Evolutionary conservation across 2,888 invertebrate genomes (phyloP), one percentile per base, ranked within the genome.

Genomic region (Meiosimyza platycephala): DNA sequence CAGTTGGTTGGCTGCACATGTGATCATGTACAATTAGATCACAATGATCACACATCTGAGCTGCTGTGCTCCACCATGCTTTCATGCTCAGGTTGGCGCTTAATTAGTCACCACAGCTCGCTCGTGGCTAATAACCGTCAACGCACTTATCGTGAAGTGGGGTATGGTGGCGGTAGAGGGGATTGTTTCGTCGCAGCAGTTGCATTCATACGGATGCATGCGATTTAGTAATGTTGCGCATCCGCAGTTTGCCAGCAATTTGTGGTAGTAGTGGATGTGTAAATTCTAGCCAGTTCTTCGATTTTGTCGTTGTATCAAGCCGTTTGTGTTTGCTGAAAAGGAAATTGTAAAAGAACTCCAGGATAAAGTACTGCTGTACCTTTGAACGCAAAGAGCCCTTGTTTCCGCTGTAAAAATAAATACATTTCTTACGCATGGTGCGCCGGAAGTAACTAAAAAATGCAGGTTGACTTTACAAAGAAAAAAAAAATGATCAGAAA

Each of bases 21-120:
- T 71, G 57, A n/a, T 69, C 75, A 65, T 73, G 75, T 71, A 68
- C 68, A 72, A 69, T 33, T 16, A 52, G 60, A 69, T 63, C 70
- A 15, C 33, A 52, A 28, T 52, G 52, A 33, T 22, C 40, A 55
- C n/a, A 15, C 55, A 11, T 13, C 11, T 22, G 11, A 11, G 11
- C 22, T 55, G 18, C 15, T 22, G 11, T 11, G 18, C 55, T 11
- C 15, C 55, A 55, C 4, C 11, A 22, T 22, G n/a, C 6, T 33
- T 51, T 7, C 52, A 52, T 70, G 47, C 63, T 16, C 22, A 62
- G 63, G 9, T 47, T 47, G 16, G 47, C 70, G 33, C 28, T 47
- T 52, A 15, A 7, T 18, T 18, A 57, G 57, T 33, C 57, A 48
- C 18, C 40, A 40, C 40, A 9, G 9, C 4, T 6, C 40, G 40